Conservation (phyloP, 1,140 invertebrate genomes). For the Stenopsyche tienmushanensis region DNA sequence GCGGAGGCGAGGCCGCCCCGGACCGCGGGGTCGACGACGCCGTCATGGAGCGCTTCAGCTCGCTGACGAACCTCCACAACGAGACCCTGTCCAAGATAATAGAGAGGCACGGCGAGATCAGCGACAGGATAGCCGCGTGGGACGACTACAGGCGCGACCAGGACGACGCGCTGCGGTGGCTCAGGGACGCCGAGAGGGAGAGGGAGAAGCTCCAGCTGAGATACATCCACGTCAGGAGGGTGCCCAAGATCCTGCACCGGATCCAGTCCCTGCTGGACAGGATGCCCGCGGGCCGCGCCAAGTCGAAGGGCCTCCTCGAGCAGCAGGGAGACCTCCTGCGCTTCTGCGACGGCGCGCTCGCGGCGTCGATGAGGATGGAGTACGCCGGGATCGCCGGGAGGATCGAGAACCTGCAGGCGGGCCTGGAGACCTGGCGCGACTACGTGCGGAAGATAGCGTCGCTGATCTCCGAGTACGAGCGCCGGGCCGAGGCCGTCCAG, state of each 20-base stretch:
- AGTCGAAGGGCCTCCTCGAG: slow-evolving; percentile 61
- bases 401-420: slow-evolving; percentile 74
- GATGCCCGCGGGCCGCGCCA: slow-evolving; percentile 65
- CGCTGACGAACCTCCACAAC: slow-evolving; percentile 81
- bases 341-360: slow-evolving; percentile 73
- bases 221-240: slow-evolving; percentile 73
- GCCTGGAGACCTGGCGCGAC: slow-evolving; percentile 78
- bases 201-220: slow-evolving; percentile 74
- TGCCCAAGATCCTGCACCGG: slow-evolving; percentile 69
- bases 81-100: slow-evolving; percentile 79
- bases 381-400: slow-evolving; percentile 72
- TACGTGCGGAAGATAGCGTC: slow-evolving; percentile 66
- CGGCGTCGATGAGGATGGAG: slow-evolving; percentile 77
- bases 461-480: slow-evolving; percentile 62
- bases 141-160: slow-evolving; percentile 76
- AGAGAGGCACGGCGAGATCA: slow-evolving; percentile 75
- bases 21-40: slow-evolving; percentile 48
- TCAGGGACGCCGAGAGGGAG: slow-evolving; percentile 77
- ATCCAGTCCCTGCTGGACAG: slow-evolving; percentile 69
- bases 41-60: slow-evolving; percentile 73
- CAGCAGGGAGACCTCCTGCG: slow-evolving; percentile 70
- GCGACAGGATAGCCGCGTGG: slow-evolving; percentile 74
- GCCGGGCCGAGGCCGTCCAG: slow-evolving; percentile 59
- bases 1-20: slow-evolving; percentile 48
- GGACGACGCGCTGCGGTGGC: slow-evolving; percentile 71